Evolutionary conservation across 2,113 vertebrate species (phyloP), one percentile per base, ranked within the genome.

Genomic region (Tricholaema leucomelas): DNA sequence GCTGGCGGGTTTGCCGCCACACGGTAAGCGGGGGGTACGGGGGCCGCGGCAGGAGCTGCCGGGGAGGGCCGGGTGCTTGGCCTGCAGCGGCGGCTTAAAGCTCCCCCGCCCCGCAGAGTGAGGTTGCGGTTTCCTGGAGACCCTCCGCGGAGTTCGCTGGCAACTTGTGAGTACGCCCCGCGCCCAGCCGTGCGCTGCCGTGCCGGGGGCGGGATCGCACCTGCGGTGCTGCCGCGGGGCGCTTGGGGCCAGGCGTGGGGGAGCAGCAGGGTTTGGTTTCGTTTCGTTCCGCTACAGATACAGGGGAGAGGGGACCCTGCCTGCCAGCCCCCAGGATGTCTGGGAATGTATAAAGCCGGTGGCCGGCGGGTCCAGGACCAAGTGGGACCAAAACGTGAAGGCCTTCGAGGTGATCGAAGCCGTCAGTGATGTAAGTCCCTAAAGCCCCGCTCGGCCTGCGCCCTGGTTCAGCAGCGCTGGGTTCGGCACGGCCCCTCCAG

Each of bases 371-470:
- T 96, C 97, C 10, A 90, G 99, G 55, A 98, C 98, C 42, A 98
- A 98, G 80, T 99, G 99, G 99, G 99, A 99, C 95, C 97, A 98
- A 73, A 99, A 99, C 5, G 98, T 99, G 60, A 98, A 98, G 56
- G 96, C 94, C 65, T 98, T 99, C 42, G 97, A 98, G 93, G 94
- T 99, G 8, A 31, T 99, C 64, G 98, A 99, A 83, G 92, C 93
- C 72, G 63, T 99, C 80, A 97, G 91, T 6, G 96, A 98, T 65
- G 99, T 99, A 91, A 97, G 98, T 97, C 30, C 40, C 28, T 31
- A 15, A 3, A 7, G 54, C 52, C 4, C 13, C 2, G 3, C 2
- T 12, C 1, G 38, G 12, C 1, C 3, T 1, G 7, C 1, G 12
- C 9, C 16, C 5, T 2, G 28, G 5, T 13, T 40, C 7, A 2